Evolutionary conservation across 2,888 invertebrate genomes (phyloP).

Genomic region (Drosophila macrospina): DNA sequence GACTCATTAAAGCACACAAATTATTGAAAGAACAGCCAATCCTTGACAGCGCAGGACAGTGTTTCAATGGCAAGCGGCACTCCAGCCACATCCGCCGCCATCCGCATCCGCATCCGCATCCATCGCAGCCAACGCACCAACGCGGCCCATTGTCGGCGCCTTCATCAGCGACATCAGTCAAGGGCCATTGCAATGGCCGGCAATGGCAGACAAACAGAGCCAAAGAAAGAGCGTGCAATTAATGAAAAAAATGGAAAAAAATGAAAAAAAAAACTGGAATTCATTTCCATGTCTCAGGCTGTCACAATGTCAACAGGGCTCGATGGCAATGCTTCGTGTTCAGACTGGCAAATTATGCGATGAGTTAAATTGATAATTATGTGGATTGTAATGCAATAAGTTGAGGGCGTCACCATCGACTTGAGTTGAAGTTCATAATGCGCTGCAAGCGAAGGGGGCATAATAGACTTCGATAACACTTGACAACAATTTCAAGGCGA

Average conservation of each 20-base stretch:
- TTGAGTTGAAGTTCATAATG: conserved; percentile 29
- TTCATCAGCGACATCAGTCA: conserved; percentile 53
- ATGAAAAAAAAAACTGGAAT: conserved; percentile 74
- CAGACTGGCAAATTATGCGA: conserved; percentile 54
- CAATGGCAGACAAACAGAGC: conserved; percentile 25
- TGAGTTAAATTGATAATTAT: conserved; percentile 51
- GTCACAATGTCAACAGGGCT: conserved; percentile 47
- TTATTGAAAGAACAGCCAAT: conserved; percentile 50
- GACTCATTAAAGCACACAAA: conserved; percentile 67
- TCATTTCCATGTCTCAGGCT: conserved; percentile 57
- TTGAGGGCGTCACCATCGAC: conserved; percentile 30
- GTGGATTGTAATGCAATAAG: conserved; percentile 24
- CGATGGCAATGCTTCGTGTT: conserved; percentile 11
- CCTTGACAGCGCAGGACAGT: conserved; percentile 33
- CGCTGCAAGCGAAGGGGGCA: neutral
- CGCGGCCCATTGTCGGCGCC: conserved; percentile 40
- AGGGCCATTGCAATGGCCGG: conserved; percentile 55
- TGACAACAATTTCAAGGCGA: neutral
- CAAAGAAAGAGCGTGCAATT: conserved; percentile 56
- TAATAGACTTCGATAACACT: neutral
- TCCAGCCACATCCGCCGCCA: conserved; percentile 36
- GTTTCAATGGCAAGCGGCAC: conserved; percentile 63
- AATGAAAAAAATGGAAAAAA: conserved; percentile 77
- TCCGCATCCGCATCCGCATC: conserved; percentile 10
- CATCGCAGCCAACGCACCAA: conserved; percentile 6